phyloP scores from a whole-genome alignment of 64 coral and sea anemone genomes.

The Porites australiensis region DNA sequence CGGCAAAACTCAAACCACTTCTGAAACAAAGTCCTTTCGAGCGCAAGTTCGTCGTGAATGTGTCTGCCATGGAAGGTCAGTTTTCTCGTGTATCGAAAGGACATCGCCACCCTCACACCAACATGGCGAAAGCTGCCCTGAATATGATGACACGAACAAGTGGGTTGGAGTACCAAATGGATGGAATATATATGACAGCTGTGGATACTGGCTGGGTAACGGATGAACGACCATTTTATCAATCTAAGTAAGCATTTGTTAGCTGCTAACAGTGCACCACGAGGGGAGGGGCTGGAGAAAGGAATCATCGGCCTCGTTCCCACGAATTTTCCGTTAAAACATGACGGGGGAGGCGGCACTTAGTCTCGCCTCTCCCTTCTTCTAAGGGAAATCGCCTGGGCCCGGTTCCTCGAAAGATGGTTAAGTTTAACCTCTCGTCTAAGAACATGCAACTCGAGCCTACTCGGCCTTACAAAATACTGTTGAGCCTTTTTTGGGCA shows the following conservation, averaged over 20 bases:
- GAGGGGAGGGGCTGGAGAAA: too few relatives aligned
- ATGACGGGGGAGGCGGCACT: too few relatives aligned
- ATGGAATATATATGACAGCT: constrained; percentile 50
- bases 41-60: constrained; percentile 53
- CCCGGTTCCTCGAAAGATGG: too few relatives aligned
- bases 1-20: constrained; percentile 42
- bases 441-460: too few relatives aligned
- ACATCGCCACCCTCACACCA: constrained; percentile 49
- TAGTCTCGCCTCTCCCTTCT: too few relatives aligned
- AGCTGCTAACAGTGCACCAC: too few relatives aligned
- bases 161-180: constrained; percentile 49
- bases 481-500: too few relatives aligned
- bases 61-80: constrained; percentile 59
- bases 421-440: too few relatives aligned
- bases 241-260: constrained; percentile 12
- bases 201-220: constrained; percentile 59
- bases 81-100: constrained; percentile 31
- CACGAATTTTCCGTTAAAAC: too few relatives aligned
- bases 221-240: constrained; percentile 44
- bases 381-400: too few relatives aligned
- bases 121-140: constrained; percentile 52
- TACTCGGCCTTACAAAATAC: too few relatives aligned
- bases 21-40: constrained; percentile 31
- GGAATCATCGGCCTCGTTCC: too few relatives aligned
- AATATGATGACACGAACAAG: constrained; percentile 61